Percentiles rank a stretch among this genome's conserved stretches.
Evolutionary conservation across 2,797 vertebrate genomes (phyloP).

Genomic region (Lerista edwardsae): DNA sequence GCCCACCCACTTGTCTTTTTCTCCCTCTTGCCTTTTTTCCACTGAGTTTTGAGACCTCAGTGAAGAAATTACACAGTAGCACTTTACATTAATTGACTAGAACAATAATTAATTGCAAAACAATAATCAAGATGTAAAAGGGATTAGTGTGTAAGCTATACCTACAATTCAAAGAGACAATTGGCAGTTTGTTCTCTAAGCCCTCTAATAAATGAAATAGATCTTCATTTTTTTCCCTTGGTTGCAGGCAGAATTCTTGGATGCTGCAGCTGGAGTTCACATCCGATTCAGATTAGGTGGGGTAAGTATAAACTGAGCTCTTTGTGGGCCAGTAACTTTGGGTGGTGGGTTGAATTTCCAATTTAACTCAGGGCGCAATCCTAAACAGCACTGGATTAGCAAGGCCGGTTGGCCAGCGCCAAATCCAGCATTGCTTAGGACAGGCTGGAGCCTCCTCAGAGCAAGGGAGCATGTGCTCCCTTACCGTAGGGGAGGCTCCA

Average conservation of each 20-base stretch:
- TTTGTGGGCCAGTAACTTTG: no score
- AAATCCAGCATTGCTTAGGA: no score
- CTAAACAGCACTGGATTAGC: no score
- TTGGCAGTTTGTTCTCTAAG: background rate
- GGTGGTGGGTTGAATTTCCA: no score
- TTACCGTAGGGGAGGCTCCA: no score
- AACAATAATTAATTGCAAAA: background rate
- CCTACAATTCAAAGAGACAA: background rate
- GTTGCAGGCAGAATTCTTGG: slow-evolving; percentile 78
- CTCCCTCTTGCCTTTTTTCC: background rate
- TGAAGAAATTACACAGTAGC: background rate
- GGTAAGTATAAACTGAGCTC: slow-evolving; percentile 64
- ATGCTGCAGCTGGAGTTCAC: slow-evolving; percentile 79
- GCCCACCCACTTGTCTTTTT: background rate
- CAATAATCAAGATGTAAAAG: background rate
- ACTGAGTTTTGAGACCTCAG: background rate
- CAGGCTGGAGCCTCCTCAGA: no score
- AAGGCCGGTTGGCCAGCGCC: no score
- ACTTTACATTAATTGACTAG: background rate
- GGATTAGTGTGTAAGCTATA: background rate
- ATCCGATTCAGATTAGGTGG: slow-evolving; percentile 81
- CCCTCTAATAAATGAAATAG: background rate
- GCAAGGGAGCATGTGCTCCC: no score
- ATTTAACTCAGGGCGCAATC: no score
- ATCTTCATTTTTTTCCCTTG: slow-evolving; percentile 32